Percentiles rank a stretch among this genome's conserved stretches.
Evolutionary conservation across 2,113 vertebrate genomes (phyloP).

Genomic region (Eulemur macaco): DNA sequence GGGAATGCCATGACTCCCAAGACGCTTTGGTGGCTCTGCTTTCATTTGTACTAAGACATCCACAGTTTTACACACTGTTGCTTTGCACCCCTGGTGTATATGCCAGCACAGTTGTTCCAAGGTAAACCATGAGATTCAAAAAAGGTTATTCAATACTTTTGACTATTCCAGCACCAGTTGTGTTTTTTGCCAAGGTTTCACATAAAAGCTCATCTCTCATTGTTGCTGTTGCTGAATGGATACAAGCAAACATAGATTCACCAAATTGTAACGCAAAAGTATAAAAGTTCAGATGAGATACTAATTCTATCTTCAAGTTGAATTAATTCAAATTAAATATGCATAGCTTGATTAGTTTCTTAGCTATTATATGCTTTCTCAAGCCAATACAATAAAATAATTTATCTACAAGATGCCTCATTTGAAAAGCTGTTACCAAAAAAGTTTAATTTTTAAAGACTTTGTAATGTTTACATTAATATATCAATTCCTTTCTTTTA

Average conservation of each 20-base stretch:
- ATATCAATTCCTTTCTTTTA: neutral
- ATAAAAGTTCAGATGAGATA: neutral
- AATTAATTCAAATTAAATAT: neutral
- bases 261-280: neutral
- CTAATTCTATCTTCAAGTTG: neutral
- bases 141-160: slow-evolving; percentile 17
- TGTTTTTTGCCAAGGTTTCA: slow-evolving; percentile 32
- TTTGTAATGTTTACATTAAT: neutral
- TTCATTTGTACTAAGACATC: neutral
- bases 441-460: neutral
- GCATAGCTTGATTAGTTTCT: neutral
- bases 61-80: neutral
- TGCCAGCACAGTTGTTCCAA: neutral
- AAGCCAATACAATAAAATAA: neutral
- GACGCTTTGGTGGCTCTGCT: neutral
- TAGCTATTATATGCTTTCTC: neutral
- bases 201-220: slow-evolving; percentile 25
- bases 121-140: neutral
- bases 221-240: neutral
- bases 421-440: neutral
- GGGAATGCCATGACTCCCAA: neutral
- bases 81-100: neutral
- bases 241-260: neutral
- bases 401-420: neutral
- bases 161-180: slow-evolving; percentile 49